These are phyloP conservation scores for Leptopilina clavipes DNA, from an alignment of 1,140 invertebrate species.

Conservation along the genomic window DNA sequence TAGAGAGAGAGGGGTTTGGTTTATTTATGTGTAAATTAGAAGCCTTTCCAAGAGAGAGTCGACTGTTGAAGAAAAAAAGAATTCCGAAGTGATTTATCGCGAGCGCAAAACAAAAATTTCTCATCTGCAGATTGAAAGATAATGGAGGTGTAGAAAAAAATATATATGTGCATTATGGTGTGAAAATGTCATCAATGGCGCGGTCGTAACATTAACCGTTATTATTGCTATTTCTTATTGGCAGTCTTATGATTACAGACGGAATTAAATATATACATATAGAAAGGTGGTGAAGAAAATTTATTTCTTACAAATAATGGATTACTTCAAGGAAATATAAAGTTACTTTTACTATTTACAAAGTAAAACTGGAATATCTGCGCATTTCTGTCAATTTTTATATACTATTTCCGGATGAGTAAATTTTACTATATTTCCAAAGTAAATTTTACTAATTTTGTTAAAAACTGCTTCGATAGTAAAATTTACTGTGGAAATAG, in stretches of 20 bases:
- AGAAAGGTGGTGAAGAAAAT: too few relatives aligned
- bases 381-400: too few relatives aligned
- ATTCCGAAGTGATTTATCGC: neutral
- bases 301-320: too few relatives aligned
- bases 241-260: neutral
- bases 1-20: neutral
- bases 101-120: neutral
- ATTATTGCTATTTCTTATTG: neutral
- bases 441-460: too few relatives aligned
- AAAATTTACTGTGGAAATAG: too few relatives aligned
- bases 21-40: conserved; percentile 20
- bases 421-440: too few relatives aligned
- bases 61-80: neutral
- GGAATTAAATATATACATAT: neutral
- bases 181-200: conserved; percentile 6
- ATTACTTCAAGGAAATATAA: too few relatives aligned
- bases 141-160: neutral
- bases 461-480: too few relatives aligned
- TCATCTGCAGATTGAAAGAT: conserved; percentile 3
- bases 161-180: neutral
- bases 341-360: too few relatives aligned
- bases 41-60: neutral
- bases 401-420: too few relatives aligned
- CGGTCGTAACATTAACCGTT: neutral
- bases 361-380: too few relatives aligned